A percentile compares a stretch with the other conserved stretches of the same genome.
phyloP scores from a whole-genome alignment of 2,888 invertebrate species.

The Muscina levida region DNA sequence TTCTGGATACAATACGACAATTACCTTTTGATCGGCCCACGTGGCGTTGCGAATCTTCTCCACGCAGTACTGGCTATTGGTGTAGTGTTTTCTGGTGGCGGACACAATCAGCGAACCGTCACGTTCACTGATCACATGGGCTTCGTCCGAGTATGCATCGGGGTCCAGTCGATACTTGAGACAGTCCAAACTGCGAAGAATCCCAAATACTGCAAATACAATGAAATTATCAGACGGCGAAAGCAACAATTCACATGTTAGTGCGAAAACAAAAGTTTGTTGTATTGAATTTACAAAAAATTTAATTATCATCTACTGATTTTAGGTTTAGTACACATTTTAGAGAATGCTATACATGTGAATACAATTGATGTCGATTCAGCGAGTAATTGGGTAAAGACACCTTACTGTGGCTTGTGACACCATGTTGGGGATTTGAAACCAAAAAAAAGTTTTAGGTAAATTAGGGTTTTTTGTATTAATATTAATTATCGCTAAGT shows the following conservation, averaged over 20 bases:
- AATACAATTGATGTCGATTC: too few relatives aligned
- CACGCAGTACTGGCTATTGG: constrained; percentile 76
- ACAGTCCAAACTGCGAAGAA: constrained; percentile 74
- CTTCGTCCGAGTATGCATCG: constrained; percentile 72
- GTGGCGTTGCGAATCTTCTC: constrained; percentile 72
- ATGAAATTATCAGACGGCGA: not conserved
- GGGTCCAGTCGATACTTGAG: constrained; percentile 75
- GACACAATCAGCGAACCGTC: constrained; percentile 75
- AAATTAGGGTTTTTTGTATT: too few relatives aligned
- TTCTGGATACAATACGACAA: constrained; percentile 1
- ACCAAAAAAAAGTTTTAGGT: too few relatives aligned
- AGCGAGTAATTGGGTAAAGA: too few relatives aligned
- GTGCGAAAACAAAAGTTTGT: too few relatives aligned
- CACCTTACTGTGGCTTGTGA: too few relatives aligned
- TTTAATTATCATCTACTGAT: too few relatives aligned
- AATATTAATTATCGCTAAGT: too few relatives aligned
- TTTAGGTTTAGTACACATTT: too few relatives aligned
- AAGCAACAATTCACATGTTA: constrained; percentile 6
- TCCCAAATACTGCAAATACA: constrained; percentile 73
- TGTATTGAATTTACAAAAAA: too few relatives aligned
- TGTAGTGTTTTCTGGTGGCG: constrained; percentile 69
- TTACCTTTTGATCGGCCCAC: constrained; percentile 72
- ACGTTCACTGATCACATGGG: constrained; percentile 73
- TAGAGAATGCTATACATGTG: too few relatives aligned
- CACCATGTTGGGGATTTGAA: too few relatives aligned